Conservation (phyloP, 1,140 invertebrate species). For the Melitaea cinxia region DNA sequence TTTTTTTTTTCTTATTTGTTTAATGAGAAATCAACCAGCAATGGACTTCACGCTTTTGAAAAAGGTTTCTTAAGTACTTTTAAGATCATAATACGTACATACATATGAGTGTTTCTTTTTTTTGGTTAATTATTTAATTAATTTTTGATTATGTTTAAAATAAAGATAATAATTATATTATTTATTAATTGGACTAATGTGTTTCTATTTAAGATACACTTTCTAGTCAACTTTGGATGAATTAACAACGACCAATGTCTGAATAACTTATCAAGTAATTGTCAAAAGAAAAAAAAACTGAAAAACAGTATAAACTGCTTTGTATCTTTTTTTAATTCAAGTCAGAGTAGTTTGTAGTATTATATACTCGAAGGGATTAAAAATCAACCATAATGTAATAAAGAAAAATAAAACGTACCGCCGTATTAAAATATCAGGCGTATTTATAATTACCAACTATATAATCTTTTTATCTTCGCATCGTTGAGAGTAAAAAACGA, state of each 20-base stretch:
- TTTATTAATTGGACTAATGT: too few relatives aligned
- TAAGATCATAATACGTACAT: not conserved
- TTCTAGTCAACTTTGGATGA: not conserved
- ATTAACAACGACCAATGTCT: not conserved
- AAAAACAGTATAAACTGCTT: not conserved
- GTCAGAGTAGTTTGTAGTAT: not conserved
- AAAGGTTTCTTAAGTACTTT: not conserved
- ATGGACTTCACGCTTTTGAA: not conserved
- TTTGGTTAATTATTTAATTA: too few relatives aligned
- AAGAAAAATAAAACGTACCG: not conserved
- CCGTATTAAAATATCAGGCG: not conserved
- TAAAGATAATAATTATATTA: too few relatives aligned
- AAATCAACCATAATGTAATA: constrained; percentile 5
- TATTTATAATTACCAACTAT: constrained; percentile 20
- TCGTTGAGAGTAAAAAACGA: not conserved
- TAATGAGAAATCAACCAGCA: not conserved
- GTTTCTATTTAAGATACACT: too few relatives aligned
- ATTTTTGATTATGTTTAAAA: too few relatives aligned
- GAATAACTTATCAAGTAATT: not conserved
- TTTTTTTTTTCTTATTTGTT: not conserved
- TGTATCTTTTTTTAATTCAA: constrained; percentile 3
- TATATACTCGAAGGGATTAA: constrained; percentile 8
- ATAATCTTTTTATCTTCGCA: constrained; percentile 26
- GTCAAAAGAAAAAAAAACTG: not conserved
- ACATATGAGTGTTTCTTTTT: too few relatives aligned